These are phyloP conservation scores for Acronicta psi DNA, from an alignment of 2,888 invertebrate species.

Conservation along the genomic window DNA sequence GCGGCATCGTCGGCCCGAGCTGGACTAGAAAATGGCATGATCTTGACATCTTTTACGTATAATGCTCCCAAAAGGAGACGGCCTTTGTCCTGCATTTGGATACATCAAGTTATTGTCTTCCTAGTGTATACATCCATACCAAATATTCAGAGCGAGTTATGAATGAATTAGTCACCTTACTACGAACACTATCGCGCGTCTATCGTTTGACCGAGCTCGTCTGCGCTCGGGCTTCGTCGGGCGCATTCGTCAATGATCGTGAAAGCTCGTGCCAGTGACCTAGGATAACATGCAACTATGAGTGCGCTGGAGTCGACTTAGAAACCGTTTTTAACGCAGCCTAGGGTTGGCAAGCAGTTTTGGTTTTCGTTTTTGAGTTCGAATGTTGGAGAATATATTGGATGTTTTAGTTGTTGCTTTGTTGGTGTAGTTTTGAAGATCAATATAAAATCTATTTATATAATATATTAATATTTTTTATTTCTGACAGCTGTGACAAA, in stretches of 20 bases:
- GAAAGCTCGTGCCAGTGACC: slow-evolving; percentile 75
- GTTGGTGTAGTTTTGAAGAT: neutral
- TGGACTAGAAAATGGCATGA: too few relatives aligned
- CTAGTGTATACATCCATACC: slow-evolving; percentile 14
- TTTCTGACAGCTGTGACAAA: too few relatives aligned
- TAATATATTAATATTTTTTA: too few relatives aligned
- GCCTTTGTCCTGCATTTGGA: neutral
- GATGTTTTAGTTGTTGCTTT: neutral
- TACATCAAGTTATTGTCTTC: neutral
- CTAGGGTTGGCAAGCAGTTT: slow-evolving; percentile 45
- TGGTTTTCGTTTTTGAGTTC: slow-evolving; percentile 17
- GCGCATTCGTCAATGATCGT: slow-evolving; percentile 64
- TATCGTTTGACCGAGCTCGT: slow-evolving; percentile 54
- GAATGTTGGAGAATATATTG: slow-evolving; percentile 7
- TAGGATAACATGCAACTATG: slow-evolving; percentile 69
- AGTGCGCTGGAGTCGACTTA: slow-evolving; percentile 56
- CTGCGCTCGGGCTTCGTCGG: slow-evolving; percentile 66
- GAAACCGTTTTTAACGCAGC: slow-evolving; percentile 56
- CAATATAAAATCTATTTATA: too few relatives aligned
- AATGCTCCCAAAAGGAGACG: neutral
- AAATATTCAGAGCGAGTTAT: slow-evolving; percentile 48
- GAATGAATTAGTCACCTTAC: slow-evolving; percentile 60
- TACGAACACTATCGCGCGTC: slow-evolving; percentile 47
- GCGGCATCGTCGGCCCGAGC: too few relatives aligned
- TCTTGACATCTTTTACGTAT: neutral